A percentile compares a stretch with the other conserved stretches of the same genome.
Evolutionary conservation across 2,797 vertebrate genomes (phyloP).

Genomic region (Spinus pinus): DNA sequence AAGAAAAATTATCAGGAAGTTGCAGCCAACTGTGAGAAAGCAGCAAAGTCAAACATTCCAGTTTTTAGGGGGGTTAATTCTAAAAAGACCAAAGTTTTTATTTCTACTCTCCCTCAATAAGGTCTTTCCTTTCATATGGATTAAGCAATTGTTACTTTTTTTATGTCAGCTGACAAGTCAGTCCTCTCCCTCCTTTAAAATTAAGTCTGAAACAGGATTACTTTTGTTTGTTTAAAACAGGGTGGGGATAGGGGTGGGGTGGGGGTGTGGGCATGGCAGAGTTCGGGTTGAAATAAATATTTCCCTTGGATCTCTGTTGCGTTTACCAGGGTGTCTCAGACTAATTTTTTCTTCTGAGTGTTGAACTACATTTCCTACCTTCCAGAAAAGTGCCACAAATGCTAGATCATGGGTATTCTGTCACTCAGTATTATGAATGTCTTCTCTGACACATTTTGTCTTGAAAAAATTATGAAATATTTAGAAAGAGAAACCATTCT

Average conservation of each 20-base stretch:
- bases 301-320: background rate
- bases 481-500: background rate
- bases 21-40: background rate
- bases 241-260: background rate
- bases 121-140: background rate
- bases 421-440: background rate
- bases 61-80: background rate
- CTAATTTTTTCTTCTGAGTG: background rate
- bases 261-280: accelerated
- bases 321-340: background rate
- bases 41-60: background rate
- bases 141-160: background rate
- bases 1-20: background rate
- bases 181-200: background rate
- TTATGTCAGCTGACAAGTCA: background rate
- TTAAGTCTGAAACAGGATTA: background rate
- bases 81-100: background rate
- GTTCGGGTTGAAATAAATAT: background rate
- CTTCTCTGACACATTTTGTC: background rate
- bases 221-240: background rate
- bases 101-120: background rate
- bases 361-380: background rate
- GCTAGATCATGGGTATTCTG: background rate
- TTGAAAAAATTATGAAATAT: background rate
- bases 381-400: background rate